Evolutionary conservation across 2,888 invertebrate genomes (phyloP).

Genomic region (Slavum lentiscoides): DNA sequence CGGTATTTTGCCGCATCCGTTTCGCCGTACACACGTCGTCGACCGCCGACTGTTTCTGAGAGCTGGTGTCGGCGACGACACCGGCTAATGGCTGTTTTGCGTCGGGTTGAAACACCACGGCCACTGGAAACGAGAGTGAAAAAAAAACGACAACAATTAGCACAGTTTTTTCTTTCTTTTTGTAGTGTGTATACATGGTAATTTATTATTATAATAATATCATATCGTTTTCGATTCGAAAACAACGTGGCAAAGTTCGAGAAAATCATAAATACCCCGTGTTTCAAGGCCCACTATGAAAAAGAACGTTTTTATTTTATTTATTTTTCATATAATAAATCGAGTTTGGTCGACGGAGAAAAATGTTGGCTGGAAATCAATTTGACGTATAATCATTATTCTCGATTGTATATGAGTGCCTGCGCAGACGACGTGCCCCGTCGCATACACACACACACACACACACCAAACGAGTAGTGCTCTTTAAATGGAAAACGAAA

Average conservation of each 20-base stretch:
- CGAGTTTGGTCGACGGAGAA: neutral
- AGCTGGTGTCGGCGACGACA: conserved; percentile 20
- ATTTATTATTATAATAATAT: too few species aligned
- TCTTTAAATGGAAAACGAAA: conserved; percentile 38
- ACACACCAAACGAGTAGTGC: neutral
- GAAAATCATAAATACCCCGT: too few species aligned
- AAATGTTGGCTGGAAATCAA: neutral
- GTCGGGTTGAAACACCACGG: conserved; percentile 51
- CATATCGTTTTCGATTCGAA: too few species aligned
- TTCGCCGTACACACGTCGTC: conserved; percentile 14
- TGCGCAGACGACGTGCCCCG: neutral
- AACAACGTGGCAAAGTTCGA: too few species aligned
- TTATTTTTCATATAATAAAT: neutral
- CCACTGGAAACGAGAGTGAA: conserved; percentile 17
- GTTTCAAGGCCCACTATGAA: too few species aligned
- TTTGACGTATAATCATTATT: conserved; percentile 16
- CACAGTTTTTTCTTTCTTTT: too few species aligned
- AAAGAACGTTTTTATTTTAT: too few species aligned
- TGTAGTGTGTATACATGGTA: too few species aligned
- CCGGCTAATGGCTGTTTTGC: conserved; percentile 52
- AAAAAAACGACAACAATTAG: neutral
- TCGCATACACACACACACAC: neutral
- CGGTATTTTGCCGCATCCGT: neutral
- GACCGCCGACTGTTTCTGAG: conserved; percentile 25
- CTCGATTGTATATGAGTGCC: neutral